Evolutionary conservation across 2,113 vertebrate genomes (phyloP).

Genomic region (Montifringilla adamsi): DNA sequence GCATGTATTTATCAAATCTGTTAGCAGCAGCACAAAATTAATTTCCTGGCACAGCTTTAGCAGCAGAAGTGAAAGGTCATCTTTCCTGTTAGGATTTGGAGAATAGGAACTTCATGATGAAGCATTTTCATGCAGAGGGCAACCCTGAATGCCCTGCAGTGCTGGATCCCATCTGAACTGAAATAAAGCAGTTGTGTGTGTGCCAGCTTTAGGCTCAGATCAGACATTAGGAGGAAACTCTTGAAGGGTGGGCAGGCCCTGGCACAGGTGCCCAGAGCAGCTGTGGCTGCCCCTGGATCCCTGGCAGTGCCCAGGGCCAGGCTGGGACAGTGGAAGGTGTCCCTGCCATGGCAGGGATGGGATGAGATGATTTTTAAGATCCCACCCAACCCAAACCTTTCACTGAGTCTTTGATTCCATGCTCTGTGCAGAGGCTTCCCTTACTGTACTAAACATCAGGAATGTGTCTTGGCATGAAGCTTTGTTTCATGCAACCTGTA

Average conservation of each 20-base stretch:
- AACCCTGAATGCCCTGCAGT: rapidly evolving
- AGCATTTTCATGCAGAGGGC: rapidly evolving
- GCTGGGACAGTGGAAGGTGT: rapidly evolving
- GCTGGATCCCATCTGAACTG: background rate
- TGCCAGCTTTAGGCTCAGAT: background rate
- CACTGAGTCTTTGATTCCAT: background rate
- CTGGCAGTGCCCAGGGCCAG: background rate
- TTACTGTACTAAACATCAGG: rapidly evolving
- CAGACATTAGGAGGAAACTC: background rate
- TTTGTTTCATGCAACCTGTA: background rate
- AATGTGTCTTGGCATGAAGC: background rate
- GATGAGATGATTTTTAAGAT: background rate
- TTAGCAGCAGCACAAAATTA: background rate
- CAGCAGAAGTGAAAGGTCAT: background rate
- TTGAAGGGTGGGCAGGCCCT: background rate
- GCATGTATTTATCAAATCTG: background rate
- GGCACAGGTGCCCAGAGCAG: background rate
- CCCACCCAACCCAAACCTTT: background rate
- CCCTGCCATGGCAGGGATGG: background rate
- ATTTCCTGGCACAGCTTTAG: background rate
- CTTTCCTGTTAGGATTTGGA: background rate
- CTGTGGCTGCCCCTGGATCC: background rate
- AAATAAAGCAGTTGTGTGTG: rapidly evolving
- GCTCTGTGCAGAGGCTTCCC: background rate
- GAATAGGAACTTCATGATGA: background rate